A percentile compares a stretch with the other conserved stretches of the same genome.
phyloP scores from a whole-genome alignment of 2,797 vertebrate species.

The Melanotaenia pygmaea region DNA sequence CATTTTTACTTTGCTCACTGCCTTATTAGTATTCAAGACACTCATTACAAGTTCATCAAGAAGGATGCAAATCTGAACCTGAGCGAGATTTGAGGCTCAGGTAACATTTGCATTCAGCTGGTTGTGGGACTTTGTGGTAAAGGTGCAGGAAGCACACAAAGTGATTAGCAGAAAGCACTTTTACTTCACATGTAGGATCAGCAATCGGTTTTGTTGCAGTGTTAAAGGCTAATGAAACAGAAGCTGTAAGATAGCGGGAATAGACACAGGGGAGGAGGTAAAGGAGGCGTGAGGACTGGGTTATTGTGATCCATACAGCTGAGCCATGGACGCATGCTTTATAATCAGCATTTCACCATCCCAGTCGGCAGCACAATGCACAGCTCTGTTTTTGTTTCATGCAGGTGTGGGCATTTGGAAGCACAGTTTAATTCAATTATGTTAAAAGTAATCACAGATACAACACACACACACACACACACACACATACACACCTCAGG shows the following conservation, averaged over 20 bases:
- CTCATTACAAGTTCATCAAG: conserved; percentile 67
- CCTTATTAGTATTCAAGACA: conserved; percentile 66
- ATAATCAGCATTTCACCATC: not conserved
- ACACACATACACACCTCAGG: conserved; percentile 42
- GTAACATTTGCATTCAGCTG: conserved; percentile 72
- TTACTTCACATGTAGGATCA: conserved; percentile 66
- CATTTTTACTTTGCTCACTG: conserved; percentile 48
- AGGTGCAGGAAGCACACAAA: conserved; percentile 47
- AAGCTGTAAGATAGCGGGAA: conserved; percentile 23
- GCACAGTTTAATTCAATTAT: conserved; percentile 51
- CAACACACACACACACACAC: conserved; percentile 37
- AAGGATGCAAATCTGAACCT: conserved; percentile 53
- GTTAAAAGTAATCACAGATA: conserved; percentile 52
- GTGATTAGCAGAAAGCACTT: conserved; percentile 65
- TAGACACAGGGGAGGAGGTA: not conserved
- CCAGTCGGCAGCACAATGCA: conserved; percentile 2
- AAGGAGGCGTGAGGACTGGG: not conserved
- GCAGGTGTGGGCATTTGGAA: conserved; percentile 35
- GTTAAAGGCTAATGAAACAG: conserved; percentile 64
- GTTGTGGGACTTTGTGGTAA: conserved; percentile 25
- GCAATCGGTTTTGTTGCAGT: conserved; percentile 33
- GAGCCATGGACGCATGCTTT: conserved; percentile 33
- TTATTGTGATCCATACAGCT: conserved; percentile 31
- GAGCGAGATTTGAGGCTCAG: conserved; percentile 43
- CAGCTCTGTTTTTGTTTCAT: conserved; percentile 25